These are phyloP conservation scores for Macrotis lagotis DNA, from an alignment of 2,113 vertebrate species.

Conservation along the genomic window DNA sequence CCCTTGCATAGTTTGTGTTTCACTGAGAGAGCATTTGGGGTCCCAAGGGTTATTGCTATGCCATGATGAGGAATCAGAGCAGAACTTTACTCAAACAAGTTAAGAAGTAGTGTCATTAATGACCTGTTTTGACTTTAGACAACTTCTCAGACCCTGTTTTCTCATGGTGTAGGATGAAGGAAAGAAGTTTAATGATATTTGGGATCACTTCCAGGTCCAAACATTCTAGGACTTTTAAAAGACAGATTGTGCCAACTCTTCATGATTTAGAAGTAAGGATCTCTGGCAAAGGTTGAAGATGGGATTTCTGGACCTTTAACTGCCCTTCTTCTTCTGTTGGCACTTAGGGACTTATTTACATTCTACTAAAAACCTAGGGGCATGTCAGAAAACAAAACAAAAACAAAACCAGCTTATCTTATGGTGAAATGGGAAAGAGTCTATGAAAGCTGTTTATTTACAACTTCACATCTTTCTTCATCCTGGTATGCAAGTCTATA, in stretches of 20 bases:
- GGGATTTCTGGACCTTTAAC: neutral
- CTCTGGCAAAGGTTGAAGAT: neutral
- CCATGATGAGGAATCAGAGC: neutral
- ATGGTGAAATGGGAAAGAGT: neutral
- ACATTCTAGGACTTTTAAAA: conserved; percentile 13
- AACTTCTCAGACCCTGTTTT: neutral
- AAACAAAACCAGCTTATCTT: neutral
- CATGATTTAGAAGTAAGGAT: neutral
- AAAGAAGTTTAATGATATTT: neutral
- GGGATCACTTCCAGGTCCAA: neutral
- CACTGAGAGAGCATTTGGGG: neutral
- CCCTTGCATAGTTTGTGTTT: neutral
- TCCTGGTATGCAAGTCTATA: neutral
- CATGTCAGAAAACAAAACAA: neutral
- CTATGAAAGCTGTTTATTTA: neutral
- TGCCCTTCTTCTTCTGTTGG: neutral
- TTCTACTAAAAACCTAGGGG: conserved; percentile 19
- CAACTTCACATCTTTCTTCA: conserved; percentile 21
- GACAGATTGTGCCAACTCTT: neutral
- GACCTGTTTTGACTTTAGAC: neutral
- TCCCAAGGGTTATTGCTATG: neutral
- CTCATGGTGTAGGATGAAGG: neutral
- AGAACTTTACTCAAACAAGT: neutral
- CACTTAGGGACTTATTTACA: neutral
- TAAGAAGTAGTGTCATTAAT: neutral